Evolutionary conservation across 2,888 invertebrate species (phyloP).

Genomic region (Oxycera nigricornis): DNA sequence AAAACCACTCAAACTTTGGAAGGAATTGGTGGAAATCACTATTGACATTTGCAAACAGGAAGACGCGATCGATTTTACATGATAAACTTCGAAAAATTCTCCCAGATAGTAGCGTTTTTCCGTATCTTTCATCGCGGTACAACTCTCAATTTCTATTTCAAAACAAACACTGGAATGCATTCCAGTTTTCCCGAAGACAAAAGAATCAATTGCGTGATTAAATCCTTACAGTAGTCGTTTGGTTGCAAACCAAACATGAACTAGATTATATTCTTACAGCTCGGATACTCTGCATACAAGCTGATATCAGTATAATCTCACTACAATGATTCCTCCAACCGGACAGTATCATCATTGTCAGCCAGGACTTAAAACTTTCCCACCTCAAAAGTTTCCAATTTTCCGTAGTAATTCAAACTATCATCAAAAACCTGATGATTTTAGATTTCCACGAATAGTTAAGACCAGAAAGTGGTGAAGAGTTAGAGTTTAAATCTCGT

Average conservation of each 20-base stretch:
- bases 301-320: constrained; percentile 27
- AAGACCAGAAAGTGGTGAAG: neutral
- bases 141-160: neutral
- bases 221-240: neutral
- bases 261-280: constrained; percentile 2
- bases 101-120: too few relatives aligned
- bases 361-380: neutral
- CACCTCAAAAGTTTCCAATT: neutral
- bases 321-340: neutral
- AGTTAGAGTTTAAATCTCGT: neutral
- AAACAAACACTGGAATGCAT: neutral
- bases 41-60: too few relatives aligned
- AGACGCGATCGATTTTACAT: too few relatives aligned
- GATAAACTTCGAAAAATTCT: too few relatives aligned
- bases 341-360: neutral
- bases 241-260: constrained; percentile 16
- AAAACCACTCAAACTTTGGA: too few relatives aligned
- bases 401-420: constrained; percentile 7
- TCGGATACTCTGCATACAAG: constrained; percentile 1
- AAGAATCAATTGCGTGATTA: constrained; percentile 18
- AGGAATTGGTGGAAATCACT: too few relatives aligned
- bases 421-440: neutral
- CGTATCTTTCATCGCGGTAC: too few relatives aligned
- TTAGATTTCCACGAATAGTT: neutral
- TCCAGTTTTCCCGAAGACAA: neutral